These are phyloP conservation scores for Rhizomys pruinosus DNA, from an alignment of 2,113 vertebrate genomes.

Conservation along the genomic window DNA sequence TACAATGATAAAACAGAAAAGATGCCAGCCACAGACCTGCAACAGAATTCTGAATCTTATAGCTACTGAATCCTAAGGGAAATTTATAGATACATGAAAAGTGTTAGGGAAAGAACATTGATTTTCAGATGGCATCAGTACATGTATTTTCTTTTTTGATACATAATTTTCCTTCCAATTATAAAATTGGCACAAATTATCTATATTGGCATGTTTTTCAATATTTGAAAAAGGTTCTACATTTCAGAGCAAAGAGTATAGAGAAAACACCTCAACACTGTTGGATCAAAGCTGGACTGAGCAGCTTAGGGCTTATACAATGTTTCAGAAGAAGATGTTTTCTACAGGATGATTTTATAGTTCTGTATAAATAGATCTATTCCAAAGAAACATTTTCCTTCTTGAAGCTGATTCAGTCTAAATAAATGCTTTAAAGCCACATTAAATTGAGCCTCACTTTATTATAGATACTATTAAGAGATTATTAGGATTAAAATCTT, in stretches of 20 bases:
- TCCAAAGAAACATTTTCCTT: slow-evolving; percentile 54
- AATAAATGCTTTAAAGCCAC: slow-evolving; percentile 13
- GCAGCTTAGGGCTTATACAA: background rate
- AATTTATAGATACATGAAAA: background rate
- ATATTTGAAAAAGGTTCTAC: slow-evolving; percentile 22
- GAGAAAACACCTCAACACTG: background rate
- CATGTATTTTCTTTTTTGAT: background rate
- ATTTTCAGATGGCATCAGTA: background rate
- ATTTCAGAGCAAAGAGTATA: background rate
- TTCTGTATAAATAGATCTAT: slow-evolving; percentile 5
- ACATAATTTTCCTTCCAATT: background rate
- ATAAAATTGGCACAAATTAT: background rate
- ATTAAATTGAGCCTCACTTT: slow-evolving; percentile 53
- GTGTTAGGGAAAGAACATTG: background rate
- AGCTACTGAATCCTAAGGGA: background rate
- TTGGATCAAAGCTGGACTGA: background rate
- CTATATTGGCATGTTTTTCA: background rate
- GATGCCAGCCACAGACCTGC: fast-evolving
- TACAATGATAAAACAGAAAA: background rate
- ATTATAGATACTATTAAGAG: slow-evolving; percentile 48
- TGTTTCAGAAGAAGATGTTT: background rate
- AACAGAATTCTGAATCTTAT: background rate
- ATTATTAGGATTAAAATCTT: slow-evolving; percentile 9
- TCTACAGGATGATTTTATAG: background rate
- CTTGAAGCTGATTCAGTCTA: slow-evolving; percentile 12